A percentile compares a stretch with the other conserved stretches of the same genome.
phyloP scores from a whole-genome alignment of 2,888 invertebrate genomes.

The Diplolepis rosae region DNA sequence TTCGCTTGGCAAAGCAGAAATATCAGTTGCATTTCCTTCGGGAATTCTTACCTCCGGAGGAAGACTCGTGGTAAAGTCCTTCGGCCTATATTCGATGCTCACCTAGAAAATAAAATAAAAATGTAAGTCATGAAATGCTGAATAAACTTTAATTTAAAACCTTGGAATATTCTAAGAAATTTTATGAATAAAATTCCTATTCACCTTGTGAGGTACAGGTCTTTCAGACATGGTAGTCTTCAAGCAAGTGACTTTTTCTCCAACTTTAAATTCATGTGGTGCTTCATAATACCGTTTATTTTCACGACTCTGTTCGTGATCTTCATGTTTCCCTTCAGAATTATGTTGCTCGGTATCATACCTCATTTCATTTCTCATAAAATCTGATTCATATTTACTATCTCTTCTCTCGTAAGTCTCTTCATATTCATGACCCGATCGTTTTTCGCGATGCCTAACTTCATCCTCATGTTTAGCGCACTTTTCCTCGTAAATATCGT shows the following conservation, averaged over 20 bases:
- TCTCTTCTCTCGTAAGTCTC: constrained; percentile 62
- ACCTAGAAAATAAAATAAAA: background rate
- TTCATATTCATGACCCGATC: constrained; percentile 61
- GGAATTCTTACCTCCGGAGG: constrained; percentile 71
- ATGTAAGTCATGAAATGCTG: too few relatives aligned
- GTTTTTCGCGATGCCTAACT: constrained; percentile 55
- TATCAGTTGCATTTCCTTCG: constrained; percentile 76
- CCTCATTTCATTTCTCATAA: constrained; percentile 29
- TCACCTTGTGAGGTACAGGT: constrained; percentile 73
- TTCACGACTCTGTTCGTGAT: constrained; percentile 55
- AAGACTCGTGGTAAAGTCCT: constrained; percentile 69
- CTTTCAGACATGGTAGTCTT: constrained; percentile 71
- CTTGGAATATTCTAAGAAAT: background rate
- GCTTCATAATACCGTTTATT: constrained; percentile 58
- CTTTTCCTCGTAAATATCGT: constrained; percentile 62
- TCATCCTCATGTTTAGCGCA: constrained; percentile 43
- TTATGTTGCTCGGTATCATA: constrained; percentile 39
- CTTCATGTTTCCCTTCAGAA: constrained; percentile 40
- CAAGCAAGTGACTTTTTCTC: constrained; percentile 73
- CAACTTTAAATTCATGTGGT: constrained; percentile 73
- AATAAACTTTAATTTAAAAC: background rate
- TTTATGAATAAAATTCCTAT: background rate
- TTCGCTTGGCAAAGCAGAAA: constrained; percentile 71
- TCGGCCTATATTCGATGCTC: constrained; percentile 74
- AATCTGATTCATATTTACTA: constrained; percentile 64